Evolutionary conservation across 2,113 vertebrate species (phyloP), one percentile per base, ranked within the genome.

Genomic region (Esox niger): DNA sequence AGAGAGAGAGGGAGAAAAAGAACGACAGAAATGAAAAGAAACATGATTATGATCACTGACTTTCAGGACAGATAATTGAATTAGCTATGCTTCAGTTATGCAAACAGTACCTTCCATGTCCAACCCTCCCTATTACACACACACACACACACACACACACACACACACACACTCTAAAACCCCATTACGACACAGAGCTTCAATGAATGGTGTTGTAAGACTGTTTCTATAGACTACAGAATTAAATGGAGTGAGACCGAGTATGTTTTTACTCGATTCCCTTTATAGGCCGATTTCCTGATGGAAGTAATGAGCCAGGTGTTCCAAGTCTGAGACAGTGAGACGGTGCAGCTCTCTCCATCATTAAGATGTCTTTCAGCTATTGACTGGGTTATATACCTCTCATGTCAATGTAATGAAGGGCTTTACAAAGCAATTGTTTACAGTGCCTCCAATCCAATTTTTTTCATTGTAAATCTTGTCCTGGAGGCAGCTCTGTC

Each of bases 1-100:
- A 6, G n/a, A 52, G 17, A 7, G 20, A 49, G 5, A 21, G 20
- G 4, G 15, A 23, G 26, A 11, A 25, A 56, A 56, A 21, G 54
- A 15, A 25, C 8, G 49, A 54, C n/a, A 13, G 54, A 25, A 49
- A 49, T 62, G 71, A 32, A 74, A 63, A 38, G n/a, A 7, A 74
- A 62, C 72, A 69, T 69, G 61, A 69, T 64, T 74, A 52, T 60
- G 38, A 74, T 64, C 23, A 32, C 13, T 38, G 35, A 43, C 27
- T 54, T 35, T 49, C 43, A 49, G 31, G 2, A 26, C n/a, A 6
- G 20, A 31, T 30, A 58, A 59, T 2, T 13, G 10, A 58, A 54
- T 54, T 54, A 23, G 9, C 38, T 15, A 17, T 17, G 20, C 13
- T 46, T 13, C 33, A 47, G 64, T 59, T 32, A 33, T 64, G 69